phyloP scores from a whole-genome alignment of 2,888 invertebrate species.

The Glaucopsyche alexis region DNA sequence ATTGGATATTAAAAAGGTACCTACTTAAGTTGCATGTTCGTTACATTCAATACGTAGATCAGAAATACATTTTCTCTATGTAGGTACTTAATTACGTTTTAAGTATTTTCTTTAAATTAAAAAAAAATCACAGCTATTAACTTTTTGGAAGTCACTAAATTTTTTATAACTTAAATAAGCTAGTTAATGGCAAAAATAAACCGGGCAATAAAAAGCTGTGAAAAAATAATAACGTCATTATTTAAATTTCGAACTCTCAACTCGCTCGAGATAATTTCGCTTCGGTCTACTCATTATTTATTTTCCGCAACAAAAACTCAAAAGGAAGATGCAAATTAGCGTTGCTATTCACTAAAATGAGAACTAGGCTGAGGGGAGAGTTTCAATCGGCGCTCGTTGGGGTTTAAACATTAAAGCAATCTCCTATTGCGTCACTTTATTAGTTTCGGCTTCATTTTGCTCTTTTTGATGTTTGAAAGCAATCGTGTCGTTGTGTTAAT shows the following conservation, averaged over 20 bases:
- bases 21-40: no score
- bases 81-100: no score
- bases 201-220: constrained; percentile 19
- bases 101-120: no score
- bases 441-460: constrained; percentile 70
- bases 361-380: constrained; percentile 65
- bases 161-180: no score
- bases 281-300: constrained; percentile 25
- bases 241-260: constrained; percentile 14
- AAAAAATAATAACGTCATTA: constrained; percentile 6
- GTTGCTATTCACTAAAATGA: constrained; percentile 73
- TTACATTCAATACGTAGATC: no score
- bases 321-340: constrained; percentile 76
- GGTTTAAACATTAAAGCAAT: constrained; percentile 75
- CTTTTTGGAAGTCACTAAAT: no score
- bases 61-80: no score
- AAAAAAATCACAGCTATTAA: no score
- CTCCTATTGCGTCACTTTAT: constrained; percentile 73
- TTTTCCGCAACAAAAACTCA: constrained; percentile 36
- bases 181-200: background rate
- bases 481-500: constrained; percentile 57
- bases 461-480: constrained; percentile 73
- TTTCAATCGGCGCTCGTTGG: constrained; percentile 73
- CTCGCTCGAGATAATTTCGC: constrained; percentile 16
- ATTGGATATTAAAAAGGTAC: no score